phyloP scores from a whole-genome alignment of 2,888 invertebrate genomes.

The Pocota personata region DNA sequence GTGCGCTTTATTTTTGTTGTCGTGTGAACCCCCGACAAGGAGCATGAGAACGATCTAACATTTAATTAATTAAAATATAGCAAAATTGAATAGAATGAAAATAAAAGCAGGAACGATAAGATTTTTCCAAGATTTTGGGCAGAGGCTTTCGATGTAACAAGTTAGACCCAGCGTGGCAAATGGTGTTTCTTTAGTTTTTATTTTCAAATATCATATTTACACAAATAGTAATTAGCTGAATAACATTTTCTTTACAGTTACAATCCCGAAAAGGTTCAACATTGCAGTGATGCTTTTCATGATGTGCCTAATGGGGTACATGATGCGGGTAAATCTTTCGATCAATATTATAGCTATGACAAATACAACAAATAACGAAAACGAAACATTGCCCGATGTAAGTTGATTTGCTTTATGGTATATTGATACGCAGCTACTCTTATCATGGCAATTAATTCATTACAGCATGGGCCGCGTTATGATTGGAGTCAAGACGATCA shows the following conservation, averaged over 20 bases:
- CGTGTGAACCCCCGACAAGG: no score
- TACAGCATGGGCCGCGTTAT: conserved; percentile 83
- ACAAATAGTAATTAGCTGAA: no score
- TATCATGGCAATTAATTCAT: conserved; percentile 30
- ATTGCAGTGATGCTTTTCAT: conserved; percentile 89
- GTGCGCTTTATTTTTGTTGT: no score
- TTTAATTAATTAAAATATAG: no score
- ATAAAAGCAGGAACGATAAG: no score
- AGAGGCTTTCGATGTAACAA: no score
- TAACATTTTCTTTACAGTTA: conserved; percentile 80
- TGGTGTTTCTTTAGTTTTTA: no score
- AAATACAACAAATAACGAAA: conserved; percentile 76
- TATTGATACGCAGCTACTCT: not conserved
- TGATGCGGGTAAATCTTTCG: conserved; percentile 90
- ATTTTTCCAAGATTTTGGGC: no score
- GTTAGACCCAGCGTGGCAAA: no score
- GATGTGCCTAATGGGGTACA: conserved; percentile 88
- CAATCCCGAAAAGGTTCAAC: conserved; percentile 84
- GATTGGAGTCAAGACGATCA: conserved; percentile 86
- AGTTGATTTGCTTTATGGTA: conserved; percentile 55
- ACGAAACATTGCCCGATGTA: conserved; percentile 78
- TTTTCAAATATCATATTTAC: no score
- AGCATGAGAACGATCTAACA: no score
- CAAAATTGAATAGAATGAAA: no score
- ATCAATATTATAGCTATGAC: conserved; percentile 89